Conservation (phyloP, 2,113 vertebrate species). For the Glareola pratincola region DNA sequence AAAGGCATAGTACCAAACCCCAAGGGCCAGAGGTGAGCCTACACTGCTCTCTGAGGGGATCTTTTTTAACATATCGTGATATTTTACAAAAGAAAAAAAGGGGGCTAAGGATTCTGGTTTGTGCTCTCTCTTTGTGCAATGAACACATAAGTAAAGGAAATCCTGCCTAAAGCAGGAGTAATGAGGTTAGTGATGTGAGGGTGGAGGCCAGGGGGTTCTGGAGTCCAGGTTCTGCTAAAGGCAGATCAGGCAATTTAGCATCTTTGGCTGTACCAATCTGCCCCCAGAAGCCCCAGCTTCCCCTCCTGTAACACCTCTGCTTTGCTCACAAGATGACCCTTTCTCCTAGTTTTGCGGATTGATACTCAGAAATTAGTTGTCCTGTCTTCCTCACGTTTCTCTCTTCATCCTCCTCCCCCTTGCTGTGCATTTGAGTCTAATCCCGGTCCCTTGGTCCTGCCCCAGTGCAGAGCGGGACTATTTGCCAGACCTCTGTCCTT, state of each 20-base stretch:
- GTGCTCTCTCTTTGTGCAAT: neutral
- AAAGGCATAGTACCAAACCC: neutral
- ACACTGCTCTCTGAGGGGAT: neutral
- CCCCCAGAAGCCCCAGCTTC: neutral
- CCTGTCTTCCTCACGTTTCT: neutral
- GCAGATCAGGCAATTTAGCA: neutral
- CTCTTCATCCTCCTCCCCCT: neutral
- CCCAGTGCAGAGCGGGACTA: neutral
- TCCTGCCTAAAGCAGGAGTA: neutral
- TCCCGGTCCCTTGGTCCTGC: neutral
- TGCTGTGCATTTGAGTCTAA: neutral
- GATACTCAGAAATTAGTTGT: neutral
- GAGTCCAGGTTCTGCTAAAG: neutral
- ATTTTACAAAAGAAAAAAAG: neutral
- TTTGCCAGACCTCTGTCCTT: neutral
- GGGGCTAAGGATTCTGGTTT: neutral
- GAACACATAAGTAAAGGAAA: neutral
- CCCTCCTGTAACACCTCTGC: neutral
- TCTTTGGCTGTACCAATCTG: neutral
- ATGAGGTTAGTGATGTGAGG: neutral
- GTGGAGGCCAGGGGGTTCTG: neutral
- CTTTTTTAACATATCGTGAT: neutral
- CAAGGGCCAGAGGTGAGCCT: fast-evolving
- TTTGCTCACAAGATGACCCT: neutral
- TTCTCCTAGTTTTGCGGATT: neutral